Base-by-base conservation (phyloP, 2,113 vertebrate genomes). In the Epinephelus moara region DNA sequence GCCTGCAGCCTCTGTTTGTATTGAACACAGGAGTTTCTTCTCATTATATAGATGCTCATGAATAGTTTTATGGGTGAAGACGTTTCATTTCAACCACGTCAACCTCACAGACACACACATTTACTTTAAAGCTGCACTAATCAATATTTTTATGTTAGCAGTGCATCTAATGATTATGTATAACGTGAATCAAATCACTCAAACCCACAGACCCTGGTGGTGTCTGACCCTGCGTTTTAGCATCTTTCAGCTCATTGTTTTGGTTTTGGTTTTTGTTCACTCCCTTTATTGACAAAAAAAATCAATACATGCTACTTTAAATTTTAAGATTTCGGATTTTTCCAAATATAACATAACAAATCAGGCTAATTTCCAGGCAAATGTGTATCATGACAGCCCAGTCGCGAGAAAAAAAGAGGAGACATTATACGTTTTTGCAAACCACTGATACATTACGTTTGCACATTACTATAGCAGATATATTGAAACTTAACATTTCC, bases 1-100 rank as follows among this genome's bases (percentile, higher is more conserved):
- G 18, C 30, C 56, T 60, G 30, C 19, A 56, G 55, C n/a, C 27
- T 88, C 1, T 81, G 1, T 85, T 85, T 80, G 62, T 70, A 52
- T 6, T 75, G 27, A 21, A 74, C 27, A 62, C 47, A 79, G 19
- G 27, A 18, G 60, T 37, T 59, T 78, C 19, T 8, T 71, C 45
- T 57, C 19, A 73, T 50, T 74, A 70, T 56, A 61, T 13, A 12
- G 42, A 45, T 45, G 42, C 42, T 45, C 42, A 52, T 55, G 17
- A 52, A 19, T 13, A 10, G 3, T 4, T 14, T 62, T 45, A 7
- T 40, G 17, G 49, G 2, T 15, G 10, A 60, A 30, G 2, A 19
- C 12, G 7, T 7, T 63, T 57, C 37, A 63, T 14, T 47, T 66
- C 21, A 25, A 19, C 53, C 27, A n/a, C 12, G 50, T 71, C 23